Conservation (phyloP, 2,888 invertebrate species). For the Suillia variegata region DNA sequence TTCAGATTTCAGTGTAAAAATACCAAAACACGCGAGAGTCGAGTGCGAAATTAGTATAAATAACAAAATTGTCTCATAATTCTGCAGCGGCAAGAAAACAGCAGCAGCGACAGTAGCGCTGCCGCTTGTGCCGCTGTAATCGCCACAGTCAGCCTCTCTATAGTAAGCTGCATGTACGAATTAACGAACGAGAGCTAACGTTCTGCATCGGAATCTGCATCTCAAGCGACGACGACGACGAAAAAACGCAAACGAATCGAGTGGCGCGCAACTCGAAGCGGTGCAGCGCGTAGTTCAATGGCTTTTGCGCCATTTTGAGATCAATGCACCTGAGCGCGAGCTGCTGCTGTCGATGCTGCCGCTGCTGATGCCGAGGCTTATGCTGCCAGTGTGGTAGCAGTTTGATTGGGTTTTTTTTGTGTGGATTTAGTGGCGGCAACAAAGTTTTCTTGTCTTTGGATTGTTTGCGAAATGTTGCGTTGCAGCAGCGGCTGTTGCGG, state of each 20-base stretch:
- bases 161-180: background rate
- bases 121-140: background rate
- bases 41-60: background rate
- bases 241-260: too few relatives aligned
- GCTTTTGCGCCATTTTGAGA: constrained; percentile 59
- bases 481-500: constrained; percentile 6
- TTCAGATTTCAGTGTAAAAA: too few relatives aligned
- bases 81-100: constrained; percentile 1
- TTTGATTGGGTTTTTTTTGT: constrained; percentile 24
- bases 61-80: constrained; percentile 10
- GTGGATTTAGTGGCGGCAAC: constrained; percentile 13
- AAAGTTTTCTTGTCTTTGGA: constrained; percentile 6
- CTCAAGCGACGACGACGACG: too few relatives aligned
- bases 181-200: background rate
- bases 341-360: constrained; percentile 18
- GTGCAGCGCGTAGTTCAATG: constrained; percentile 49
- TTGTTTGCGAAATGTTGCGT: background rate
- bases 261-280: background rate
- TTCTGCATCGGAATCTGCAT: background rate
- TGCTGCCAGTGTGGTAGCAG: constrained; percentile 13
- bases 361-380: constrained; percentile 12
- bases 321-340: constrained; percentile 52
- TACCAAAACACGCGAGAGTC: background rate
- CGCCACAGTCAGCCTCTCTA: background rate
- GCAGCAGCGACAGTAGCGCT: background rate